phyloP scores from a whole-genome alignment of 2,888 invertebrate species.

The Pammene aurita region DNA sequence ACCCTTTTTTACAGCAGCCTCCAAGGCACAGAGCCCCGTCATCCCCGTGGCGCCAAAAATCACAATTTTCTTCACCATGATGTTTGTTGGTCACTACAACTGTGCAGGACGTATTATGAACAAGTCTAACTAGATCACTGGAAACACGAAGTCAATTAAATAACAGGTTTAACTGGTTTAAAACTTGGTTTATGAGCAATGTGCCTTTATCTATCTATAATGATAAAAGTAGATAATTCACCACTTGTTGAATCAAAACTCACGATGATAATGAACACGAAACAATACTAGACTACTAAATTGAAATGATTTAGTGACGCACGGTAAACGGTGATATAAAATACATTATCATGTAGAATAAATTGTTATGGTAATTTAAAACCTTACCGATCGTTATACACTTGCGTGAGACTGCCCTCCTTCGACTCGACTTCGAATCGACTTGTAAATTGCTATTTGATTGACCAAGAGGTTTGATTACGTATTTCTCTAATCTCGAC shows the following conservation, averaged over 20 bases:
- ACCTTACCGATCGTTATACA: constrained; percentile 28
- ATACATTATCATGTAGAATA: constrained; percentile 15
- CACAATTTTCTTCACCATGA: constrained; percentile 88
- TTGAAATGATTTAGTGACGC: constrained; percentile 30
- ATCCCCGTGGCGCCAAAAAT: constrained; percentile 93
- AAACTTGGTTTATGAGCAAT: constrained; percentile 1
- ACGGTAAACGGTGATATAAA: constrained; percentile 6
- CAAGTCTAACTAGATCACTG: not conserved
- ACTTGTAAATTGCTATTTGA: constrained; percentile 29
- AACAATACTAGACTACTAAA: not conserved
- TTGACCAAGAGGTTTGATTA: constrained; percentile 1
- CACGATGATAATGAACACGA: constrained; percentile 34
- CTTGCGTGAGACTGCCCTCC: constrained; percentile 1
- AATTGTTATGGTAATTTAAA: constrained; percentile 37
- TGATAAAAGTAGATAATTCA: constrained; percentile 33
- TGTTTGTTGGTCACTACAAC: constrained; percentile 7
- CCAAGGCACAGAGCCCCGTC: constrained; percentile 90
- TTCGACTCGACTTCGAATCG: constrained; percentile 6
- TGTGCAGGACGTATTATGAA: not conserved
- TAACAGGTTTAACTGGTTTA: constrained; percentile 30
- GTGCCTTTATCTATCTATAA: constrained; percentile 32
- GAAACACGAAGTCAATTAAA: constrained; percentile 13
- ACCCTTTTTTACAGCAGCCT: constrained; percentile 91
- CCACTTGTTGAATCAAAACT: constrained; percentile 20
- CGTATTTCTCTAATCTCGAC: not conserved